Percentiles rank a stretch among this genome's conserved stretches.
phyloP scores from a whole-genome alignment of 2,888 invertebrate genomes.

The Drymonia ruficornis region DNA sequence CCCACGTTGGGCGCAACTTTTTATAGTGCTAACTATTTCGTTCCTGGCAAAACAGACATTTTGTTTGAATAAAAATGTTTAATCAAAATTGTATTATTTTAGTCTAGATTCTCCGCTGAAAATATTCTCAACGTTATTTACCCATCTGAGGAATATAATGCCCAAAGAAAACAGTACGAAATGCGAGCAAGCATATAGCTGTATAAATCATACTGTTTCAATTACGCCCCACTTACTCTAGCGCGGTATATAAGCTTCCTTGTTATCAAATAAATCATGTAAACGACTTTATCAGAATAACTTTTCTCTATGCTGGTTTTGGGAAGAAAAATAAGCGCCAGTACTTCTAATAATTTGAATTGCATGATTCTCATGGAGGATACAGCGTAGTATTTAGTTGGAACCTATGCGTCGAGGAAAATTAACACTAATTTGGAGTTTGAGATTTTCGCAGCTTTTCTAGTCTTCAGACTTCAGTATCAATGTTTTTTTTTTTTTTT shows the following conservation, averaged over 20 bases:
- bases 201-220: conserved; percentile 66
- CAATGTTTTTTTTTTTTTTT: too few relatives aligned
- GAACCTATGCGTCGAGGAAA: too few relatives aligned
- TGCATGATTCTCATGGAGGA: too few relatives aligned
- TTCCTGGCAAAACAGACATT: too few relatives aligned
- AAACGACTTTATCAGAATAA: conserved; percentile 4
- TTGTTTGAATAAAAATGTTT: too few relatives aligned
- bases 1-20: conserved; percentile 82
- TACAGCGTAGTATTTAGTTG: too few relatives aligned
- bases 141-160: conserved; percentile 3
- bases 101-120: not conserved
- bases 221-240: conserved; percentile 56
- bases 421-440: too few relatives aligned
- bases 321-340: not conserved
- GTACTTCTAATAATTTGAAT: too few relatives aligned
- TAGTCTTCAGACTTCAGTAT: too few relatives aligned
- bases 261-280: conserved; percentile 2
- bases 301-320: not conserved
- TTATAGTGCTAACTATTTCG: not conserved
- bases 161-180: conserved; percentile 15
- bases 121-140: not conserved
- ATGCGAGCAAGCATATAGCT: conserved; percentile 27
- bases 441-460: too few relatives aligned
- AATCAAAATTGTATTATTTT: not conserved
- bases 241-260: conserved; percentile 3